Evolutionary conservation across 2,113 vertebrate species (phyloP).

Genomic region (Maccullochella peelii): DNA sequence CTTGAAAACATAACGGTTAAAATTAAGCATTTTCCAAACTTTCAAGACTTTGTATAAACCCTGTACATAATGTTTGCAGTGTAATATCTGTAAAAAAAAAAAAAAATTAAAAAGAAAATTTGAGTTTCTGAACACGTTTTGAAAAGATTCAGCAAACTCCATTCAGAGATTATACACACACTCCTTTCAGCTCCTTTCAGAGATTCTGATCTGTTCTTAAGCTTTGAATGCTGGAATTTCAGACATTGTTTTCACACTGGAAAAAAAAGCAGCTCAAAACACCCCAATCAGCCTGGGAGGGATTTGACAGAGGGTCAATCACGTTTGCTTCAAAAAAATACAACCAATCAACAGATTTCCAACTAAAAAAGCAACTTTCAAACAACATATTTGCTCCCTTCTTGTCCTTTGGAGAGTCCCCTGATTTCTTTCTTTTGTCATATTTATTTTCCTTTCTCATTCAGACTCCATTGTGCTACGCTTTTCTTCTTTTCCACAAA

Average conservation of each 20-base stretch:
- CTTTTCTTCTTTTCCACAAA: no score
- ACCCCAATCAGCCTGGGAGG: neutral
- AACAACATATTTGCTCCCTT: no score
- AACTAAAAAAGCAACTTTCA: neutral
- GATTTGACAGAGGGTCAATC: neutral
- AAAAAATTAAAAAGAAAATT: constrained; percentile 1
- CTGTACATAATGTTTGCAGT: neutral
- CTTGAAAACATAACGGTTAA: no score
- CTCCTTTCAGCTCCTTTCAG: constrained; percentile 1
- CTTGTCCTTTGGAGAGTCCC: no score
- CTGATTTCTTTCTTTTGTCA: no score
- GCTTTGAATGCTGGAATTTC: constrained; percentile 21
- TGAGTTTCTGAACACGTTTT: constrained; percentile 22
- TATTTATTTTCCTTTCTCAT: no score
- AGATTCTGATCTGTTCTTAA: constrained; percentile 38
- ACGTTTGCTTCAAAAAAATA: neutral
- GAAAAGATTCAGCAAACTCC: constrained; percentile 16
- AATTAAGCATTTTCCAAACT: no score
- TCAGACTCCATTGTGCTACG: no score
- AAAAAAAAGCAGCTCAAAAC: constrained; percentile 11
- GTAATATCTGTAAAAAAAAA: neutral
- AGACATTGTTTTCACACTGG: constrained; percentile 16
- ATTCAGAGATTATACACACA: constrained; percentile 19
- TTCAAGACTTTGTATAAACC: no score
- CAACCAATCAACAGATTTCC: neutral